Evolutionary conservation across 1,140 invertebrate species (phyloP).

Genomic region (Bilobella aurantiaca): DNA sequence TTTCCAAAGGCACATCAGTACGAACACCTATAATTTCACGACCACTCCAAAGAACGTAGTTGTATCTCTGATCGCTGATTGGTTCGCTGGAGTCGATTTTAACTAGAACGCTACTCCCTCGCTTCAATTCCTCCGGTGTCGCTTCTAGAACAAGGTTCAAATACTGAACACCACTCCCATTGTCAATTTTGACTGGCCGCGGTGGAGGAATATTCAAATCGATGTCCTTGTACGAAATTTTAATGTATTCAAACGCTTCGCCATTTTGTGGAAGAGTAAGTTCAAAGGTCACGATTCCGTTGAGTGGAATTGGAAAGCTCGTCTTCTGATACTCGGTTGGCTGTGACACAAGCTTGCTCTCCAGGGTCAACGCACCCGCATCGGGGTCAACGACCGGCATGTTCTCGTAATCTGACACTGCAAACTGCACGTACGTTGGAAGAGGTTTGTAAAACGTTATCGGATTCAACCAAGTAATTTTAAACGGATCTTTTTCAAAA

Average conservation of each 20-base stretch:
- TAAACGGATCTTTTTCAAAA: background rate
- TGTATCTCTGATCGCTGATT: background rate
- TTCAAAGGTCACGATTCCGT: background rate
- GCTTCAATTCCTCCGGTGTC: background rate
- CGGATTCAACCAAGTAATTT: background rate
- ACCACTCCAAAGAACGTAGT: background rate
- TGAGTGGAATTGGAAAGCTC: background rate
- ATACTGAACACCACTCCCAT: background rate
- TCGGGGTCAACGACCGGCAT: background rate
- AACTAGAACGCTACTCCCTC: background rate
- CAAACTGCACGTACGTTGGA: background rate
- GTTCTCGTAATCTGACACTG: background rate
- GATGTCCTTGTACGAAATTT: background rate
- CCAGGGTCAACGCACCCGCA: background rate
- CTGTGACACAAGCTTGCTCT: background rate
- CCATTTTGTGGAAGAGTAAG: background rate
- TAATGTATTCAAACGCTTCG: background rate
- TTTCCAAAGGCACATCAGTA: background rate
- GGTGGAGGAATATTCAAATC: background rate
- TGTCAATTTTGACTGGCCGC: background rate
- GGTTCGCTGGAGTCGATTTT: background rate
- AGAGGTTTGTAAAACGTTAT: background rate
- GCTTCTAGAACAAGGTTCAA: background rate
- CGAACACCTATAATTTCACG: background rate
- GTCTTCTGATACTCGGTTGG: background rate